Evolutionary conservation across 2,113 vertebrate species (phyloP).

Genomic region (Clarias batrachus): DNA sequence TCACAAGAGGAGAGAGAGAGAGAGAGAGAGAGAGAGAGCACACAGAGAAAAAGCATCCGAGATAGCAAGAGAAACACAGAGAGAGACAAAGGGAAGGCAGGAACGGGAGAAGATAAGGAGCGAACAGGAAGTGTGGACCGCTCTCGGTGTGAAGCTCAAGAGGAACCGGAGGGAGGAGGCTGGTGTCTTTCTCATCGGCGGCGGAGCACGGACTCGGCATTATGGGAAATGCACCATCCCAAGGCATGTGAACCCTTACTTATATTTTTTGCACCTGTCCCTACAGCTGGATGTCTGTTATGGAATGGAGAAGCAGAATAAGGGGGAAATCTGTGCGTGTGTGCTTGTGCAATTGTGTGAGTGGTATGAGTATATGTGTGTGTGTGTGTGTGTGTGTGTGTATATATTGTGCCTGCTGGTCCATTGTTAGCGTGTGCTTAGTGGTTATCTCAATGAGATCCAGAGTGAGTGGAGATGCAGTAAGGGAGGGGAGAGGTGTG

Average conservation of each 20-base stretch:
- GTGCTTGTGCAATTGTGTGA: not conserved
- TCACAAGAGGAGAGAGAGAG: conserved; percentile 61
- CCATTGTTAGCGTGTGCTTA: conserved; percentile 42
- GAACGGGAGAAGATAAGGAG: conserved; percentile 62
- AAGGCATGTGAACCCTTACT: conserved; percentile 76
- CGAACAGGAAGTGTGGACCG: conserved; percentile 63
- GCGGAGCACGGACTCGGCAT: conserved; percentile 72
- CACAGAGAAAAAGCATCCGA: conserved; percentile 18
- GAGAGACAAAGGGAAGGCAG: conserved; percentile 46
- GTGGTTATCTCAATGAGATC: conserved; percentile 53
- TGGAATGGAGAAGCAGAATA: conserved; percentile 36
- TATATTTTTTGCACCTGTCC: conserved; percentile 54
- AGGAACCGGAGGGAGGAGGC: conserved; percentile 56
- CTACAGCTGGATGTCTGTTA: conserved; percentile 43
- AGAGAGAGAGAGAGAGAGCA: conserved; percentile 56
- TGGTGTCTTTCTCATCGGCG: conserved; percentile 68
- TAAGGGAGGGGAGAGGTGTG: conserved; percentile 41
- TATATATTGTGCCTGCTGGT: conserved; percentile 25
- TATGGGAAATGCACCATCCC: conserved; percentile 83
- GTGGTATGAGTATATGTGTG: conserved; percentile 6
- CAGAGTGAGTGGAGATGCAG: conserved; percentile 47
- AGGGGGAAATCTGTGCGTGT: conserved; percentile 18
- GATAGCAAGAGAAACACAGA: not conserved
- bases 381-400: not conserved
- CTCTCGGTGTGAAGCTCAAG: conserved; percentile 55